phyloP scores from a whole-genome alignment of 2,113 vertebrate species.

The Ammodytes dubius region DNA sequence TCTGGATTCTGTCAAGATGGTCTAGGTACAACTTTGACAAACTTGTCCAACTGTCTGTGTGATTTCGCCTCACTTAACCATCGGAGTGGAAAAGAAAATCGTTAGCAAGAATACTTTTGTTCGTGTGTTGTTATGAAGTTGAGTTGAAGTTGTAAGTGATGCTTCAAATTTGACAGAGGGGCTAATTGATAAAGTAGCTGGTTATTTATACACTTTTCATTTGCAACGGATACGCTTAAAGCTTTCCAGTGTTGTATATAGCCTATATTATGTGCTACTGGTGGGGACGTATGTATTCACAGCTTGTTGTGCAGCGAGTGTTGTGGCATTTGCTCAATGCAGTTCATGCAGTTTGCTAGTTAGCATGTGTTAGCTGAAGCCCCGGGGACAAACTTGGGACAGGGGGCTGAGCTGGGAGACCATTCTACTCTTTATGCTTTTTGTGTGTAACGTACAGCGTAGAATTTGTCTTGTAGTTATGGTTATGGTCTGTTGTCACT shows the following conservation, averaged over 20 bases:
- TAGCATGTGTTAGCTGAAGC: conserved; percentile 51
- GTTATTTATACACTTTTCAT: background rate
- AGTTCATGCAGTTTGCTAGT: conserved; percentile 38
- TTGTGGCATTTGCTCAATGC: conserved; percentile 53
- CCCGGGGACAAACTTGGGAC: conserved; percentile 42
- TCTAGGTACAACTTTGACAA: conserved; percentile 28
- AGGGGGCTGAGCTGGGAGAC: conserved; percentile 28
- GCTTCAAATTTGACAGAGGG: background rate
- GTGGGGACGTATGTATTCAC: background rate
- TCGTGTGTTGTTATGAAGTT: background rate
- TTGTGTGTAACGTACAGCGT: conserved; percentile 29
- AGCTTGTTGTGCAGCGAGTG: conserved; percentile 24
- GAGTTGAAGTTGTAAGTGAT: background rate
- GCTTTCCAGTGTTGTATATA: background rate
- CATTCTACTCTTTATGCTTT: conserved; percentile 16
- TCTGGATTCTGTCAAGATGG: conserved; percentile 20
- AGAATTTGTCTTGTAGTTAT: background rate
- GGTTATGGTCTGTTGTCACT: background rate
- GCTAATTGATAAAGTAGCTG: background rate
- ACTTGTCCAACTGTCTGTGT: background rate
- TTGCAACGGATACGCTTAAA: conserved; percentile 6
- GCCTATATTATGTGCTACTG: conserved; percentile 16
- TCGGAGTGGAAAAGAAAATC: background rate
- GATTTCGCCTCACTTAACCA: background rate
- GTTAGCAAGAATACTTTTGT: conserved; percentile 8